Evolutionary conservation across 2,797 vertebrate genomes (phyloP), one percentile per base, ranked within the genome.

Genomic region (Lateolabrax maculatus): DNA sequence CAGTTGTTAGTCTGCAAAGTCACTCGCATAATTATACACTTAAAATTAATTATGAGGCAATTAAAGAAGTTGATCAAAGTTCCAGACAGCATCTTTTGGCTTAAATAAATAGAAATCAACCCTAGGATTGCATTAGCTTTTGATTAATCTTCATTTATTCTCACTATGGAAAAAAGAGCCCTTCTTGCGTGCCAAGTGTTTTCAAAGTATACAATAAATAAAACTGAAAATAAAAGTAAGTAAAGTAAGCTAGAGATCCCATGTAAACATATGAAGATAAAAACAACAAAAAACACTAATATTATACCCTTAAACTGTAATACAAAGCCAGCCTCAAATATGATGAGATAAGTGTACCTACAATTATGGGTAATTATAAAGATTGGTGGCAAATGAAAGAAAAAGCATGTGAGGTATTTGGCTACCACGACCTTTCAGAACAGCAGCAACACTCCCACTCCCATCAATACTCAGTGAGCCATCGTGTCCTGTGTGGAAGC

Each of bases 21-120:
- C 55, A 56, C 31, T 74, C 41, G 13, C 62, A 51, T 72, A 74
- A 58, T 58, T 44, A 67, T 37, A 36, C 34, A 60, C 39, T 77
- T 62, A n/a, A 29, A 55, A 43, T 58, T 72, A 63, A 77, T 85
- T 68, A 70, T 51, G 12, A 73, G 48, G 63, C 41, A 80, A 49
- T 85, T 71, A 74, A 53, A 77, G 31, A 66, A 76, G 29, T 52
- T 18, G 27, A 49, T 76, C 46, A 64, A 75, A 64, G 29, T 44
- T 31, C 6, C 31, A 67, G n/a, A 57, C 61, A 36, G 23, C 19
- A 75, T 66, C 5, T 44, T 29, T 27, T 49, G 25, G 13, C 12
- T 55, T 29, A 1, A 46, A 27, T 41, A 49, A 68, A 66, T 16
- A 34, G 5, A 73, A 84, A 67, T 63, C 46, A 56, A 53, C 19